These are phyloP conservation scores for Sebastes nivosus DNA, from an alignment of 2,797 vertebrate genomes.

Conservation along the genomic window DNA sequence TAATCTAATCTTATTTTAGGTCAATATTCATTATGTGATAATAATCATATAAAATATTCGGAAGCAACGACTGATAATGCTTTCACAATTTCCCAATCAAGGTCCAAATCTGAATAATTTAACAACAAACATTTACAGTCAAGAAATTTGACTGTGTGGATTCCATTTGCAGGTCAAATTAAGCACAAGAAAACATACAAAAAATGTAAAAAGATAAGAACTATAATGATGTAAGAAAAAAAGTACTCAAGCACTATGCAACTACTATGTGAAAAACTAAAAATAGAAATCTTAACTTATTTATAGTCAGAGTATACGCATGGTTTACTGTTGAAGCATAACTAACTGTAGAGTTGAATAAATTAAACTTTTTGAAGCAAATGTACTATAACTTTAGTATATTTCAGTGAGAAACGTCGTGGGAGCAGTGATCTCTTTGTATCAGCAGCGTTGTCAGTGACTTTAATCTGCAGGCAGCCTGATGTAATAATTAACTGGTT, in stretches of 20 bases:
- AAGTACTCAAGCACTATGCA: not conserved
- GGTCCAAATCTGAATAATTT: not conserved
- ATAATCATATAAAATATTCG: not conserved
- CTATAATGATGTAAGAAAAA: not conserved
- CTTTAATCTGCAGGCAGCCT: slow-evolving; percentile 18
- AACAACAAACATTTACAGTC: not conserved
- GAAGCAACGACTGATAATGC: not conserved
- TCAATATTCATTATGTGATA: not conserved
- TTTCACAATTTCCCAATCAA: not conserved
- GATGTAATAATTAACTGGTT: slow-evolving; percentile 80
- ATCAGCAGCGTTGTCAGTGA: not conserved
- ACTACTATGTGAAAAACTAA: not conserved
- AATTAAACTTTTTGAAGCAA: not conserved
- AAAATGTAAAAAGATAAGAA: too few species aligned
- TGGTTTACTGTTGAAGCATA: not conserved
- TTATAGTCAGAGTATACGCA: not conserved
- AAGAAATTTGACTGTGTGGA: not conserved
- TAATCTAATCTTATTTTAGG: not conserved
- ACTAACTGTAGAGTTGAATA: not conserved
- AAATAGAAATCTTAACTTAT: not conserved
- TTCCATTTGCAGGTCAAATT: not conserved
- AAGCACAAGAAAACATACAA: not conserved
- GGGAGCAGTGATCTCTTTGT: not conserved
- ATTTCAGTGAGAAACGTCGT: not conserved
- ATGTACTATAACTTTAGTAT: not conserved